Base-by-base conservation (phyloP, 2,888 invertebrate genomes). In the Thyatira batis region DNA sequence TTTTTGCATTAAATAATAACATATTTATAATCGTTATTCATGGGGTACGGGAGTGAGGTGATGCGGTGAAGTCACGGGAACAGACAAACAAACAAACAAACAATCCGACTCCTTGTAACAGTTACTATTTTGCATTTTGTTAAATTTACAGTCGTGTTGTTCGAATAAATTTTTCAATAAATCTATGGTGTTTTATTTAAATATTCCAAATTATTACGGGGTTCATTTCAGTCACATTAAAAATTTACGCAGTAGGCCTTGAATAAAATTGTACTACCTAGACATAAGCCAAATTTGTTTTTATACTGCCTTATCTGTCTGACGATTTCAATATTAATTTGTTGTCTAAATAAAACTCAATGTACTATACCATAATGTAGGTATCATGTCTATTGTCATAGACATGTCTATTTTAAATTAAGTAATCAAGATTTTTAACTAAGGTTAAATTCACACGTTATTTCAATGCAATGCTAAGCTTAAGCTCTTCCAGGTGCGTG, bases 111-210 rank as follows among this genome's bases (percentile, higher is more conserved):
- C 86, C 87, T 80, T 67, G 69, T 72, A 67, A 78, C 69, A 75
- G 78, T 78, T 76, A 87, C 83, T 84, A 82, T 89, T 89, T 88
- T 89, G 86, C 85, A 89, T 88, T 92, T 90, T 90, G 90, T 91
- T 92, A 87, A 83, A 83, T 84, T 85, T 87, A 89, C 88, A 89
- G 84, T 89, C 89, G 82, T 89, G 87, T 86, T 87, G 80, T 88
- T 90, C 85, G 69, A 90, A 88, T 90, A 91, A 85, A 91, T 79
- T 87, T 86, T 73, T 71, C 57, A 68, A 76, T 72, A 76, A 61
- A 67, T 2, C 3, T 45, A 57, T 46, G 50, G 61, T 59, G n/a
- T 68, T 63, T 67, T 52, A 63, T 66, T 69, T 58, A 20, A 25
- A 39, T 6, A 23, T 46, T 17, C 13, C 13, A 25, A 2, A 3